These are phyloP conservation scores for Tychaedon coryphoeus DNA, from an alignment of 2,113 vertebrate species.

Conservation along the genomic window DNA sequence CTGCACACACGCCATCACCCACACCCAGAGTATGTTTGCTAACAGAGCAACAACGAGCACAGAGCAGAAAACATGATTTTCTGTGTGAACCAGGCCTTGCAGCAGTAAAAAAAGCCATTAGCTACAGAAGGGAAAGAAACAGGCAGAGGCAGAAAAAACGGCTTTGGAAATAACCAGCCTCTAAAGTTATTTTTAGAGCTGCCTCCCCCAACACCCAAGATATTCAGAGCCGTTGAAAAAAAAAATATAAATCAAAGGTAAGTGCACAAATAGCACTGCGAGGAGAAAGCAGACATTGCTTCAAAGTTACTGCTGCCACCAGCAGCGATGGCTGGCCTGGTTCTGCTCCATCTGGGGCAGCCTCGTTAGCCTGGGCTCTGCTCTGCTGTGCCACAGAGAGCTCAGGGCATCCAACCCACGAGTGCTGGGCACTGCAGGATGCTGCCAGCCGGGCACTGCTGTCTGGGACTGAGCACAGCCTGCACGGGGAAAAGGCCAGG, in stretches of 20 bases:
- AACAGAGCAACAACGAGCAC: neutral
- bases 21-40: neutral
- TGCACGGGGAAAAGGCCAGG: neutral
- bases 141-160: neutral
- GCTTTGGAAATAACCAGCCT: neutral
- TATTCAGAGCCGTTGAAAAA: neutral
- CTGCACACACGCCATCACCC: neutral
- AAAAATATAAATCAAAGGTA: constrained; percentile 7
- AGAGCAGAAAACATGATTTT: neutral
- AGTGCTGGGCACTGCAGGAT: neutral
- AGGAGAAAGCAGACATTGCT: neutral
- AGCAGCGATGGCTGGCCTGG: neutral
- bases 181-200: constrained; percentile 29
- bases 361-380: neutral
- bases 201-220: neutral
- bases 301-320: constrained; percentile 4
- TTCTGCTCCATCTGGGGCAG: neutral
- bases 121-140: neutral
- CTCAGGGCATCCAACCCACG: rapidly evolving
- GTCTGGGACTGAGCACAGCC: neutral
- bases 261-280: neutral
- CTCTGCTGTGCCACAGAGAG: neutral
- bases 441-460: rapidly evolving
- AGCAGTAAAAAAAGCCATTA: neutral
- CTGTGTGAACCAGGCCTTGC: neutral